Conservation (phyloP, 2,797 vertebrate species). For the Carduelis carduelis region DNA sequence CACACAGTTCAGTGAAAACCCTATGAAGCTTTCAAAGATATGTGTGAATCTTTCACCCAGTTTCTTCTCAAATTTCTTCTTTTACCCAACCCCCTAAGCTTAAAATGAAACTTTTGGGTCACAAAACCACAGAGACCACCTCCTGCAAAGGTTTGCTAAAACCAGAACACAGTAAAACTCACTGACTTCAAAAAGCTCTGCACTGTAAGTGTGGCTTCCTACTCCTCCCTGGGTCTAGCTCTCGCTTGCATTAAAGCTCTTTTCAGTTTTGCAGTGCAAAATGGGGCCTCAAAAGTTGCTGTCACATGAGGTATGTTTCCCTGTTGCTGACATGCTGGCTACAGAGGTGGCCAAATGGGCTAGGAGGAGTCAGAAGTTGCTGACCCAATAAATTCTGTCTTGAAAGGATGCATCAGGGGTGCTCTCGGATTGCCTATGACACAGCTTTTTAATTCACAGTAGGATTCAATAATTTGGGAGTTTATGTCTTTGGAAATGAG, state of each 20-base stretch:
- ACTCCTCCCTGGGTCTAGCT: neutral
- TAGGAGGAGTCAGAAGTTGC: neutral
- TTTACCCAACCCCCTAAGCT: neutral
- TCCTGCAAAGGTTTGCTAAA: neutral
- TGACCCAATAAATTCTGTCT: neutral
- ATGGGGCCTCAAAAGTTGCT: neutral
- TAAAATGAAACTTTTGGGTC: neutral
- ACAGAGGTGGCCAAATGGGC: neutral
- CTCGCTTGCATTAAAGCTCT: neutral
- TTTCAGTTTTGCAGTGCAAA: neutral
- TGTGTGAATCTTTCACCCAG: neutral
- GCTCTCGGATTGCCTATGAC: neutral
- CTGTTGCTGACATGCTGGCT: neutral
- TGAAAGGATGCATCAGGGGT: accelerated
- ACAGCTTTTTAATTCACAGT: neutral
- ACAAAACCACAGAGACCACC: neutral
- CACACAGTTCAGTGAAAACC: neutral
- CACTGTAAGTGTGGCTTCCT: neutral
- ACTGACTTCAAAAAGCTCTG: neutral
- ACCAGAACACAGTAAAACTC: neutral
- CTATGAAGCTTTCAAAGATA: neutral
- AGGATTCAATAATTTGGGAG: neutral
- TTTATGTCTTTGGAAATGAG: neutral
- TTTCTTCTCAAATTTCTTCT: neutral
- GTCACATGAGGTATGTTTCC: neutral